These are phyloP conservation scores for Chrysolina oricalcia DNA, from an alignment of 2,888 invertebrate species.

Conservation along the genomic window DNA sequence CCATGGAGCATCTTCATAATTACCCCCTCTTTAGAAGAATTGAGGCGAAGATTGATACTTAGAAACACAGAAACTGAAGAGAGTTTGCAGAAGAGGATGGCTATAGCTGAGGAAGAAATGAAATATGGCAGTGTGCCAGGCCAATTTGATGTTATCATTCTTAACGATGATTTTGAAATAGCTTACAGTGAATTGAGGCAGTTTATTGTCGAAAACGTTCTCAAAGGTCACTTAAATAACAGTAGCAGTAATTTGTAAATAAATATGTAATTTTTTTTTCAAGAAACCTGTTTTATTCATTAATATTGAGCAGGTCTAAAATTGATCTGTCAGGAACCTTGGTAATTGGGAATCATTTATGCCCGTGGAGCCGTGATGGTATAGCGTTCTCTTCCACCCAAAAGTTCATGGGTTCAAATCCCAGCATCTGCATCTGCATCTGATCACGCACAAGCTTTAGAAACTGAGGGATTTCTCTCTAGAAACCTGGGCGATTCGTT, in stretches of 20 bases:
- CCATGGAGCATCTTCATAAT: conserved; percentile 92
- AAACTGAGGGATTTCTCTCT: no score
- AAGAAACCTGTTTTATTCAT: no score
- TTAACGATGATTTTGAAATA: conserved; percentile 87
- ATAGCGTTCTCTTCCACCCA: no score
- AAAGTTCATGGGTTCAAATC: no score
- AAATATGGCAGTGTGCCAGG: conserved; percentile 85
- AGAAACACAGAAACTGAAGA: conserved; percentile 95
- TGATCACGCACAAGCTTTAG: no score
- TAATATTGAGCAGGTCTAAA: no score
- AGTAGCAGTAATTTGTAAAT: conserved; percentile 4
- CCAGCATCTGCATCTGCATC: no score
- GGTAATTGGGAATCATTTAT: no score
- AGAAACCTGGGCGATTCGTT: no score
- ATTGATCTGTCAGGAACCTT: no score
- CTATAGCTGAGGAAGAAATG: conserved; percentile 86
- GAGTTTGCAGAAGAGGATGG: conserved; percentile 83
- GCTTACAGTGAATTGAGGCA: conserved; percentile 85
- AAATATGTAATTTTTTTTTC: not conserved
- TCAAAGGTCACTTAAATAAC: conserved; percentile 34
- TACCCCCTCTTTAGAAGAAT: conserved; percentile 88
- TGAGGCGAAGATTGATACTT: conserved; percentile 82
- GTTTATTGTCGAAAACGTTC: conserved; percentile 78
- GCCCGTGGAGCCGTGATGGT: no score
- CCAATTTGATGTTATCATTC: conserved; percentile 88